These are phyloP conservation scores for Nycticorax nycticorax DNA, from an alignment of 2,113 vertebrate species.

Conservation along the genomic window DNA sequence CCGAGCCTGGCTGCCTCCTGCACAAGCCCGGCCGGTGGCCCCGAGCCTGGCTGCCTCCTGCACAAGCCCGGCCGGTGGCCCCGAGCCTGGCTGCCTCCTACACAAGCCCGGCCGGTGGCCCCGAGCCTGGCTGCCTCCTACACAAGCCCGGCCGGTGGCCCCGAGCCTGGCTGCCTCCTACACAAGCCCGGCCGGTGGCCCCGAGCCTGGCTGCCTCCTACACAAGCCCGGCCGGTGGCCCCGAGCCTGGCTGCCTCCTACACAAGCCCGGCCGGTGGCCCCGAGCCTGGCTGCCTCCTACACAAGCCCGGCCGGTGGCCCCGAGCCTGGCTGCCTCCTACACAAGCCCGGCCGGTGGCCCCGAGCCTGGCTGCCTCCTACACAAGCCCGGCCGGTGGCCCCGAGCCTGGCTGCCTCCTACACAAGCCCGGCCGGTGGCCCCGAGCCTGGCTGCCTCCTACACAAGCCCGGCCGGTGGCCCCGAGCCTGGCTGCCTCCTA, in stretches of 20 bases:
- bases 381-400: accelerated
- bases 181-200: accelerated
- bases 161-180: neutral
- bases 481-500: neutral
- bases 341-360: accelerated
- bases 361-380: too few relatives aligned
- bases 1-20: neutral
- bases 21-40: accelerated
- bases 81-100: neutral
- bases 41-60: neutral
- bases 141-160: accelerated
- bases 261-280: accelerated
- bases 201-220: too few relatives aligned
- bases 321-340: neutral
- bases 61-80: accelerated
- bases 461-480: accelerated
- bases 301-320: accelerated
- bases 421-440: accelerated
- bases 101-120: accelerated
- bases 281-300: too few relatives aligned
- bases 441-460: too few relatives aligned
- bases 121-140: too few relatives aligned
- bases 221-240: accelerated
- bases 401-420: neutral
- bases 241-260: neutral